Conservation (phyloP, 1,140 invertebrate genomes). For the Lanistes nyassanus region DNA sequence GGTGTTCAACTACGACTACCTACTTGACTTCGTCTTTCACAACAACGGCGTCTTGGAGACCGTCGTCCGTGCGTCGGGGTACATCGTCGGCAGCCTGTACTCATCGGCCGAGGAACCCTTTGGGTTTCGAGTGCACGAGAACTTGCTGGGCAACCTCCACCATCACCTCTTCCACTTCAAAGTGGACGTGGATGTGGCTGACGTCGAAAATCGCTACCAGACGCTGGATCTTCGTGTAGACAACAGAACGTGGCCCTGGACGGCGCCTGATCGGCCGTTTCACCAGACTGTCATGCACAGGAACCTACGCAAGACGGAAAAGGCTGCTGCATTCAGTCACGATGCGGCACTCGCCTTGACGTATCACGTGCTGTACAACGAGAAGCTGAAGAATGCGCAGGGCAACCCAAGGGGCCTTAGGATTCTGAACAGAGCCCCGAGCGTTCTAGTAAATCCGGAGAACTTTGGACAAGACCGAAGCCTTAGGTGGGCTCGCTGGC, state of each 20-base stretch:
- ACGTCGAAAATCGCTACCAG: constrained; percentile 41
- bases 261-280: constrained; percentile 16
- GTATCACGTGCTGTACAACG: constrained; percentile 41
- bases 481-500: constrained; percentile 39
- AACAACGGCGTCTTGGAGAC: constrained; percentile 52
- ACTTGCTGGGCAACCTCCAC: constrained; percentile 35
- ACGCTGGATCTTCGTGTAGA: constrained; percentile 39
- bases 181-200: constrained; percentile 45
- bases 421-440: constrained; percentile 21
- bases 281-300: constrained; percentile 32
- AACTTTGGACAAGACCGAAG: constrained; percentile 30
- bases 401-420: constrained; percentile 34
- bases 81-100: constrained; percentile 30
- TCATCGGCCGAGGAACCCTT: constrained; percentile 31
- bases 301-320: constrained; percentile 39
- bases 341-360: constrained; percentile 15
- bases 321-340: constrained; percentile 27
- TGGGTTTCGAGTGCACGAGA: constrained; percentile 36
- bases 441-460: constrained; percentile 25
- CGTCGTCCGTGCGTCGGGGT: constrained; percentile 40
- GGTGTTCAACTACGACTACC: constrained; percentile 53
- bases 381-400: constrained; percentile 27
- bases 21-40: constrained; percentile 56
- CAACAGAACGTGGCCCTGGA: constrained; percentile 24
- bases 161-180: constrained; percentile 49